Evolutionary conservation across 2,113 vertebrate species (phyloP).

Genomic region (human (Homo sapiens)): GRCh38 chr3:111960501-111961000

Average conservation of each 20-base stretch:
- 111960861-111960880: not conserved
- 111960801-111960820: not conserved
- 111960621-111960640: not conserved
- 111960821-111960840: not conserved
- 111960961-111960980: not conserved
- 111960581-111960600: slow-evolving; percentile 37
- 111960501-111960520: not conserved
- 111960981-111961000: not conserved
- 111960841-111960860: not conserved
- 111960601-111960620: not conserved
- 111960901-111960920: not conserved
- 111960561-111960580: not conserved
- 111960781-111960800: not conserved
- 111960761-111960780: not conserved
- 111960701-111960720: not conserved
- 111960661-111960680: not conserved
- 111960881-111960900: not conserved
- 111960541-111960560: not conserved
- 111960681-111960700: not conserved
- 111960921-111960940: not conserved
- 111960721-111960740: not conserved
- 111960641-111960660: not conserved
- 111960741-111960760: not conserved
- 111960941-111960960: not conserved
- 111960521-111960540: not conserved